Evolutionary conservation across 2,797 vertebrate genomes (phyloP).

Genomic region (Spea hammondii): DNA sequence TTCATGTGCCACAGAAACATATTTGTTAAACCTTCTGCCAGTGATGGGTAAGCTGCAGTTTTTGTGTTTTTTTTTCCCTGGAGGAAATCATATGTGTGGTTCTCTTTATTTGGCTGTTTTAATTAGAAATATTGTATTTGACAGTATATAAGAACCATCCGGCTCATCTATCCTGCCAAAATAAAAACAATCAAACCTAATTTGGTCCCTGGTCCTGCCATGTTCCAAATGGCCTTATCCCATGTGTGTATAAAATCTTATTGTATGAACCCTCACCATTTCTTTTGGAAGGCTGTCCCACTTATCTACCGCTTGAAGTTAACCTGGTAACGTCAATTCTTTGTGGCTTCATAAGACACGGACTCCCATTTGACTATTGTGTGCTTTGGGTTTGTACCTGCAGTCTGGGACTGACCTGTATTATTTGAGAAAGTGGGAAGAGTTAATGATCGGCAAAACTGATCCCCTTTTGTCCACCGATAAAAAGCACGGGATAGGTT

Average conservation of each 20-base stretch:
- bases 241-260: too few species aligned
- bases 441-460: background rate
- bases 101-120: background rate
- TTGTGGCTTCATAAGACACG: background rate
- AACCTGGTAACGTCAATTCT: constrained; percentile 17
- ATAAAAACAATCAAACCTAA: too few species aligned
- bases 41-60: too few species aligned
- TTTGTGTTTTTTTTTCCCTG: background rate
- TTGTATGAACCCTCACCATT: too few species aligned
- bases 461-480: too few species aligned
- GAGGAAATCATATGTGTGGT: background rate
- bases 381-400: constrained; percentile 28
- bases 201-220: too few species aligned
- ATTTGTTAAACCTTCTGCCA: background rate
- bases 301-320: background rate
- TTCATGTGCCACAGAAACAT: background rate
- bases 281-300: too few species aligned
- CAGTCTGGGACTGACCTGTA: constrained; percentile 6
- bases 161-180: too few species aligned
- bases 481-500: too few species aligned
- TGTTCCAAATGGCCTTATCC: too few species aligned
- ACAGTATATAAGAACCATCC: too few species aligned
- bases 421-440: background rate
- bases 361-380: constrained; percentile 2
- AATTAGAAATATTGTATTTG: too few species aligned